Evolutionary conservation across 2,888 invertebrate genomes (phyloP).

Genomic region (Microdon myrmicae): DNA sequence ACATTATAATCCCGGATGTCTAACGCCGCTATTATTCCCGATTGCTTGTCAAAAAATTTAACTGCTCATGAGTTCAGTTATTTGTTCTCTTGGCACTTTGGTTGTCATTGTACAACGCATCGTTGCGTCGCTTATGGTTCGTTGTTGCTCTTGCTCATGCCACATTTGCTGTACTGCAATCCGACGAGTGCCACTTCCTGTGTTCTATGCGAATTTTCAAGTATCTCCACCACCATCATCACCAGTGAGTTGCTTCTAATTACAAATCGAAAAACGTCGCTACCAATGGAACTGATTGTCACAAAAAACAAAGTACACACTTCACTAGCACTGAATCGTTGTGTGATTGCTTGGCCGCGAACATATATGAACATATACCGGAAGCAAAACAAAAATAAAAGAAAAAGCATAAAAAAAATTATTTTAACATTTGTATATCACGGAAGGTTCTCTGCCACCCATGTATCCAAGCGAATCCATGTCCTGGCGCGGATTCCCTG

Average conservation of each 20-base stretch:
- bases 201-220: constrained; percentile 46
- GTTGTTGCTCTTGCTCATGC: neutral
- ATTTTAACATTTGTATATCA: neutral
- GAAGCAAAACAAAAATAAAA: constrained; percentile 4
- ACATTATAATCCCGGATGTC: constrained; percentile 48
- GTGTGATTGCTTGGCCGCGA: constrained; percentile 25
- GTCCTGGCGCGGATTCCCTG: constrained; percentile 43
- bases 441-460: constrained; percentile 35
- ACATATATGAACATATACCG: constrained; percentile 15
- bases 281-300: constrained; percentile 49
- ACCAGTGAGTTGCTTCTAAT: constrained; percentile 41
- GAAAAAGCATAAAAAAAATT: constrained; percentile 7
- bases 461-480: constrained; percentile 39
- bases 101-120: constrained; percentile 30
- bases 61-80: constrained; percentile 39
- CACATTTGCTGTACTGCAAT: constrained; percentile 14
- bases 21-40: constrained; percentile 39
- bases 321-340: constrained; percentile 8
- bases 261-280: constrained; percentile 51
- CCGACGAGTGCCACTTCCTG: constrained; percentile 34
- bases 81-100: constrained; percentile 44
- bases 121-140: constrained; percentile 1
- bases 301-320: constrained; percentile 38
- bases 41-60: constrained; percentile 51
- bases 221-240: constrained; percentile 31